Base-by-base conservation (phyloP, 2,888 invertebrate species). In the Oxystoma pomonae region DNA sequence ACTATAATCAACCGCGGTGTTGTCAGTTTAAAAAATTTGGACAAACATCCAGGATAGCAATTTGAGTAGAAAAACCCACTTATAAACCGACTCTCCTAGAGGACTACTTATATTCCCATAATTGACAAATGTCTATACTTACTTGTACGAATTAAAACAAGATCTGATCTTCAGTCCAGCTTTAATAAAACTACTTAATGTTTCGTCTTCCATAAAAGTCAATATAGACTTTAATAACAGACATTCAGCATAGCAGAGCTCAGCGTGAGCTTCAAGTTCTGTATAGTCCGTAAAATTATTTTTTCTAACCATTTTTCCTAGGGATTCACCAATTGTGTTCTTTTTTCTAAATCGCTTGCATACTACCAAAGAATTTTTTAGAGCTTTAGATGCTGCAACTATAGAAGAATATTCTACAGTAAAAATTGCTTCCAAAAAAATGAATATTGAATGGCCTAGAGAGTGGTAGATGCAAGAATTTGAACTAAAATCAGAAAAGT, bases 181-280 rank as follows among this genome's bases (percentile, higher is more conserved):
- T 77, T 91, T 93, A 67, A 98, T 90, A 73, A 98, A 91, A 75
- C 94, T 94, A 59, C 93, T 86, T 65, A 98, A 83, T 55, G 93
- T 96, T 79, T 98, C 98, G 75, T 98, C 97, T 76, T 96, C 96
- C 75, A 97, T 89, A 76, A 98, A 94, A 16, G 94, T 93, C 67
- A 98, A 85, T 76, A 96, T 86, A 0, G 98, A 93, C 75, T 93
- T 89, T 64, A 97, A 83, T 58, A 98, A 83, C 57, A 96, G 83
- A 35, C 92, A 90, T 79, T 98, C 98, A 0, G 98, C 97, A 78
- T 94, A 92, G 78, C 96, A 96, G 50, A 98, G 82, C 77, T 98
- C 98, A 0, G 98, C 97, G 81, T 98, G 98, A 17, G 94, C 90
- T 81, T 97, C 94, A 75, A 87, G 79, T 80, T 89, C 90, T 1